These are phyloP conservation scores for Melanitta fusca DNA, from an alignment of 2,797 vertebrate species.

Conservation along the genomic window DNA sequence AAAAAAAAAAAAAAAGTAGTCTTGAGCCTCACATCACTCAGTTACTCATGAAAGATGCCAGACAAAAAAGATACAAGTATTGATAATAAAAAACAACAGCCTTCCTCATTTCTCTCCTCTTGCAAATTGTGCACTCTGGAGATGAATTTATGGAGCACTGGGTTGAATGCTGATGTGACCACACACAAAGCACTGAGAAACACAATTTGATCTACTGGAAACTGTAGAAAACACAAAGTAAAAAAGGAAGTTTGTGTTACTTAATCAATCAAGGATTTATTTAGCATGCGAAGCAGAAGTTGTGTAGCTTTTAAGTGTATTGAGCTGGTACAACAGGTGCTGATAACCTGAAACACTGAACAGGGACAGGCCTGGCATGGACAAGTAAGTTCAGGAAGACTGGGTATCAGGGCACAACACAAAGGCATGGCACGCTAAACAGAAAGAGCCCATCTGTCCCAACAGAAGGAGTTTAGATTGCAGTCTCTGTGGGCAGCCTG, in stretches of 20 bases:
- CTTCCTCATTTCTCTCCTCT: background rate
- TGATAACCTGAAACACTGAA: background rate
- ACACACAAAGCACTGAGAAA: background rate
- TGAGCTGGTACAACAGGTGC: background rate
- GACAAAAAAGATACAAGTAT: too few relatives aligned
- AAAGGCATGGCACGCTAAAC: background rate
- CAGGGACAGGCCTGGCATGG: background rate
- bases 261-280: background rate
- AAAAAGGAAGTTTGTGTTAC: background rate
- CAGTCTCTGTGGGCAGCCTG: too few relatives aligned
- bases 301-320: background rate
- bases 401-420: background rate
- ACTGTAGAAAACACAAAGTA: background rate
- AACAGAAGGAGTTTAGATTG: background rate
- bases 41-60: too few relatives aligned
- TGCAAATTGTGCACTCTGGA: background rate
- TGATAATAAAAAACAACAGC: too few relatives aligned
- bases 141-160: background rate
- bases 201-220: background rate
- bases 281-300: background rate
- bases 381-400: background rate
- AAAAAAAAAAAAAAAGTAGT: too few relatives aligned
- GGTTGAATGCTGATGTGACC: background rate
- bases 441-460: background rate
- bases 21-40: too few relatives aligned